Evolutionary conservation across 2,797 vertebrate genomes (phyloP).

Genomic region (Periparus ater): DNA sequence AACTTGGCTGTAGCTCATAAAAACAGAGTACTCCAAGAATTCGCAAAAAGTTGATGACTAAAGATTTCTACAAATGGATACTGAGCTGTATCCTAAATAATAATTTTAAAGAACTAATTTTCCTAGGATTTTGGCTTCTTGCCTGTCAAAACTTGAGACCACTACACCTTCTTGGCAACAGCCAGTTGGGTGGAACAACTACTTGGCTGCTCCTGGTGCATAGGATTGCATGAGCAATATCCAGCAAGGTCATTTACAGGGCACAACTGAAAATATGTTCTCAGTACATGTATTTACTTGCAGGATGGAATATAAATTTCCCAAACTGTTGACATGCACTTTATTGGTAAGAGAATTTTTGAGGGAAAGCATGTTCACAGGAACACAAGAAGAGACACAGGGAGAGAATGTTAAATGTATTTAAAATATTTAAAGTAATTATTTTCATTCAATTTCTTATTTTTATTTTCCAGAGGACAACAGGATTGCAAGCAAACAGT

Average conservation of each 20-base stretch:
- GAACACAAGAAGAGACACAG: not conserved
- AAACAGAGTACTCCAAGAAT: not conserved
- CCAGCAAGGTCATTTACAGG: not conserved
- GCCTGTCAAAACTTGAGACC: not conserved
- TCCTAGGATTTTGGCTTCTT: not conserved
- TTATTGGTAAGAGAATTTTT: not conserved
- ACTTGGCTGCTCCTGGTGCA: not conserved
- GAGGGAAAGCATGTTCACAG: not conserved
- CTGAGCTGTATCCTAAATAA: not conserved
- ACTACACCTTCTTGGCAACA: not conserved
- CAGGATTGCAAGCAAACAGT: not conserved
- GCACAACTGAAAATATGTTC: not conserved
- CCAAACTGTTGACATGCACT: not conserved
- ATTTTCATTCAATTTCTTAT: not conserved
- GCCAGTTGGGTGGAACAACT: not conserved
- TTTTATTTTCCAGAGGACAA: not conserved
- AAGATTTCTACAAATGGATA: not conserved
- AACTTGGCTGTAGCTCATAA: not conserved
- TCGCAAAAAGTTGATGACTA: not conserved
- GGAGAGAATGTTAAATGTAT: not conserved
- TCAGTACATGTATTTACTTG: not conserved
- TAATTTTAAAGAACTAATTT: not conserved
- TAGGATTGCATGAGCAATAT: not conserved
- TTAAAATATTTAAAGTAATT: not conserved
- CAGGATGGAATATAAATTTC: not conserved